These are phyloP conservation scores for Struthio camelus DNA, from an alignment of 2,113 vertebrate genomes.

Conservation along the genomic window DNA sequence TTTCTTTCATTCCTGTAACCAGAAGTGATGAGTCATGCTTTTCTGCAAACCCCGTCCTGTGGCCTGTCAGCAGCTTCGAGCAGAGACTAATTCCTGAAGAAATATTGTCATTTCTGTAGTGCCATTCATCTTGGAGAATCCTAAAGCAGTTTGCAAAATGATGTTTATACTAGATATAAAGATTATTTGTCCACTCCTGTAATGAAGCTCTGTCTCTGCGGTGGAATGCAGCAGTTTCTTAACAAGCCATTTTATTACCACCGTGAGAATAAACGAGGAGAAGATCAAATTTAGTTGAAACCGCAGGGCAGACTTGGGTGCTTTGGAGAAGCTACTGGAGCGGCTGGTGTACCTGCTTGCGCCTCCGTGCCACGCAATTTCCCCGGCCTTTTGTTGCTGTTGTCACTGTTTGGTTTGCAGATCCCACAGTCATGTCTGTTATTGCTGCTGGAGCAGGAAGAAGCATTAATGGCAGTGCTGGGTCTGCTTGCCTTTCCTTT, in stretches of 20 bases:
- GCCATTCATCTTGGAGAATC: accelerated
- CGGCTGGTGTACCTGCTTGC: accelerated
- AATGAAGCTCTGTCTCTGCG: background rate
- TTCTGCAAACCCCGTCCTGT: background rate
- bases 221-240: background rate
- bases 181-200: background rate
- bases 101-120: background rate
- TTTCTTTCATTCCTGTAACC: background rate
- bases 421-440: background rate
- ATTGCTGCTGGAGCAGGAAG: background rate
- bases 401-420: background rate
- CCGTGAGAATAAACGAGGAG: background rate
- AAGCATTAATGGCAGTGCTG: background rate
- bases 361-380: background rate
- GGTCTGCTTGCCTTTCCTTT: conserved; percentile 17
- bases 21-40: background rate
- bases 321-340: background rate
- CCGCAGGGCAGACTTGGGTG: background rate
- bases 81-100: background rate
- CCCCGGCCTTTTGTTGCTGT: background rate
- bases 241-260: background rate
- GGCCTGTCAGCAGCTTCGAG: background rate
- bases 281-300: background rate
- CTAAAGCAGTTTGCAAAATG: background rate
- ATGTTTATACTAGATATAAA: too few relatives aligned